Base-by-base conservation (phyloP, 2,888 invertebrate species). In the Camponotus fellah region DNA sequence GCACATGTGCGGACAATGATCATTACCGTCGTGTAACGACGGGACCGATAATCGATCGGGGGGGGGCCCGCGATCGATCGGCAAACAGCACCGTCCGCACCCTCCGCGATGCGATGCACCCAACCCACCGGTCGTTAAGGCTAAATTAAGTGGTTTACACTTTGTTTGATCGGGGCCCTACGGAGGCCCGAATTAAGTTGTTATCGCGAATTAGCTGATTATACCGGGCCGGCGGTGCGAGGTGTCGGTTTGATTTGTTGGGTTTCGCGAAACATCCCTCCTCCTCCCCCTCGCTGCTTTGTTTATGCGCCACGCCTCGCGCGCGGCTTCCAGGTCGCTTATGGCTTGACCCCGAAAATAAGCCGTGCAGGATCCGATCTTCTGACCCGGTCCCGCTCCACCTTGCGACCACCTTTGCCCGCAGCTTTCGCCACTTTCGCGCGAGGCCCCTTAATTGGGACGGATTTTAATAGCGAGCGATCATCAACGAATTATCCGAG, bases 201-300 rank as follows among this genome's bases (percentile, higher is more conserved):
- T 94, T 94, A 94, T 90, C 91, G 89, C 86, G 90, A 91, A 93
- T 94, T 93, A 92, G 92, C 91, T 93, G 93, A 94, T 93, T 92
- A 88, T 92, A 88, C 91, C 86, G 85, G 75, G 56, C 83, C 83
- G 83, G 81, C 88, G 88, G 88, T 89, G 87, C 85, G 84, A 93
- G 93, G 93, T 93, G 91, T 92, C 88, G 90, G 87, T 88, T 91
- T 93, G 93, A 94, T 94, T 93, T 94, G 93, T 93, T 91, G 90
- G 91, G 90, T 85, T 26, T 86, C 65, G 87, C 84, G 84, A 90
- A 89, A 90, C 85, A 85, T 72, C 85, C 56, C 2, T 2, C 26
- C 26, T 2, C 26, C 26, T 2, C 2, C 26, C 26, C 2, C 26
- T 80, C 53, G 83, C 85, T 60, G 85, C 90, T 90, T 90, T 90